A percentile compares a stretch with the other conserved stretches of the same genome.
These are phyloP conservation scores for Carposina sasakii DNA, from an alignment of 1,140 invertebrate species.

Conservation along the genomic window DNA sequence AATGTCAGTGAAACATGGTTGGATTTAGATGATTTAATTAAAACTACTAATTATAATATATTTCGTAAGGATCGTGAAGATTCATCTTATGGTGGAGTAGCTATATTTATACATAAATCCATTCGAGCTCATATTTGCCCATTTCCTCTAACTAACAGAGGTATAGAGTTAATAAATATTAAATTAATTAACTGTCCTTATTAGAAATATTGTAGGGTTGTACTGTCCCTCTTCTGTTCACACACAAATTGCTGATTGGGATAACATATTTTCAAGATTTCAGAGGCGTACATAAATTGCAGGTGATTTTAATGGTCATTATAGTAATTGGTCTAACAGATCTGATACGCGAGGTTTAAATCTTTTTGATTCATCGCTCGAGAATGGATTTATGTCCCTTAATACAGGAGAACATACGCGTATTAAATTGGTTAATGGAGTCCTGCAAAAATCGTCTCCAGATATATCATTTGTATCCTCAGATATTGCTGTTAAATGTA, in stretches of 20 bases:
- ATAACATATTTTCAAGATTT: too few species aligned
- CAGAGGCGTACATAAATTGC: too few species aligned
- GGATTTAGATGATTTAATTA: neutral
- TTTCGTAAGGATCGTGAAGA: conserved; percentile 10
- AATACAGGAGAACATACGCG: conserved; percentile 5
- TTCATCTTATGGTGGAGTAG: conserved; percentile 14
- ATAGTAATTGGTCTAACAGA: too few species aligned
- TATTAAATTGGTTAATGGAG: conserved; percentile 1
- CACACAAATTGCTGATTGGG: too few species aligned
- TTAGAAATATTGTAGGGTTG: too few species aligned
- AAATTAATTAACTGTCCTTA: conserved; percentile 11
- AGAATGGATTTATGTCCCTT: neutral
- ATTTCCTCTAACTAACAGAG: neutral
- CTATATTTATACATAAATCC: conserved; percentile 16
- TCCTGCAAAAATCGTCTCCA: conserved; percentile 1
- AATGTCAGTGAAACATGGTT: conserved; percentile 18
- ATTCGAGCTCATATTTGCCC: conserved; percentile 13
- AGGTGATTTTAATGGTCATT: too few species aligned
- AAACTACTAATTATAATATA: conserved; percentile 12
- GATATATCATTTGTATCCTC: neutral
- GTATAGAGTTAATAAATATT: conserved; percentile 17
- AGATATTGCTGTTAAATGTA: neutral
- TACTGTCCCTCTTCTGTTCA: too few species aligned
- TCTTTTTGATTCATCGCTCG: neutral
- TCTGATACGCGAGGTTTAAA: too few species aligned